Evolutionary conservation across 2,797 vertebrate species (phyloP).

Genomic region (Microchirus variegatus): DNA sequence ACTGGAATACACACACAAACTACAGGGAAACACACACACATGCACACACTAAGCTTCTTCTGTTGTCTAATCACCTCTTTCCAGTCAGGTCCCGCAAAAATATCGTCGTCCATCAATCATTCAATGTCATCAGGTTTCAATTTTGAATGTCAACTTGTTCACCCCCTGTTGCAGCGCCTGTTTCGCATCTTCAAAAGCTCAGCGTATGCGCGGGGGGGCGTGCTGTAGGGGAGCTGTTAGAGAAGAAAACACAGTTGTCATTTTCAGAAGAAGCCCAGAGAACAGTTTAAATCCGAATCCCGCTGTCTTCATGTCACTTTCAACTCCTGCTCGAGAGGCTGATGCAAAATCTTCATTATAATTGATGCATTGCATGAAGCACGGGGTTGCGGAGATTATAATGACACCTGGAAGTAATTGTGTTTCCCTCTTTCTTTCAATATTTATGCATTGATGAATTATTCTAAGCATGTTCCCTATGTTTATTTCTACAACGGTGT

Average conservation of each 20-base stretch:
- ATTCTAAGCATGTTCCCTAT: slow-evolving; percentile 69
- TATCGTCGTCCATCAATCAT: slow-evolving; percentile 35
- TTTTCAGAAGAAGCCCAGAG: slow-evolving; percentile 32
- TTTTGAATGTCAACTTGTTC: slow-evolving; percentile 34
- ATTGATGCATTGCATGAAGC: slow-evolving; percentile 40
- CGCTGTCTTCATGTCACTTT: slow-evolving; percentile 42
- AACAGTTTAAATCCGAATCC: slow-evolving; percentile 38
- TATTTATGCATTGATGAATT: slow-evolving; percentile 73
- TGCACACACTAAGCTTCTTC: slow-evolving; percentile 10
- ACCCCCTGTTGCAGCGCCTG: slow-evolving; percentile 25
- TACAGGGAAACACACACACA: slow-evolving; percentile 1
- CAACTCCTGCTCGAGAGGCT: slow-evolving; percentile 39
- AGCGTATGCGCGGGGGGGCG: slow-evolving; percentile 19
- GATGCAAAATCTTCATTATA: slow-evolving; percentile 48
- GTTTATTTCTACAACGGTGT: slow-evolving; percentile 66
- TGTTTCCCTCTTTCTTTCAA: slow-evolving; percentile 49
- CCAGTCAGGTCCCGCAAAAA: slow-evolving; percentile 9
- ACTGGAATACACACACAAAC: background rate
- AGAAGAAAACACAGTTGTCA: slow-evolving; percentile 23
- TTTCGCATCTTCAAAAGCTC: slow-evolving; percentile 33
- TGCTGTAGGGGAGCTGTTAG: slow-evolving; percentile 10
- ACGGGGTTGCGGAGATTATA: slow-evolving; percentile 43
- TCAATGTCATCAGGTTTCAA: slow-evolving; percentile 42
- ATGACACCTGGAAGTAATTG: slow-evolving; percentile 73
- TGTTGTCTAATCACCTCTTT: slow-evolving; percentile 31